Evolutionary conservation across 2,797 vertebrate genomes (phyloP).

Genomic region (Enteromius trimaculatus): DNA sequence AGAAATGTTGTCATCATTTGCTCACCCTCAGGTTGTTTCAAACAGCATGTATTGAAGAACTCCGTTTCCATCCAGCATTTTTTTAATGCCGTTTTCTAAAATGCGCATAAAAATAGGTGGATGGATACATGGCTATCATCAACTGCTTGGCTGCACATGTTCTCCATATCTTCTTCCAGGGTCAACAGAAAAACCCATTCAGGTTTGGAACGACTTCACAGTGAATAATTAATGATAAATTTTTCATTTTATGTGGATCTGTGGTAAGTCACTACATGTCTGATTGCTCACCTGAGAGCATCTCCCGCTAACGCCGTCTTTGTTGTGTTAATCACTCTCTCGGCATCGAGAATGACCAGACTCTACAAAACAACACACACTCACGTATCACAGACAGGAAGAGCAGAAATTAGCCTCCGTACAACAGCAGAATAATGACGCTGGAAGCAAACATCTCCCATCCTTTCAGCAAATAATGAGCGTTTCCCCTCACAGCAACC

Average conservation of each 20-base stretch:
- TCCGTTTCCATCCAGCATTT: too few species aligned
- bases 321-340: slow-evolving; percentile 58
- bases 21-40: background rate
- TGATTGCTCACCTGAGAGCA: slow-evolving; percentile 44
- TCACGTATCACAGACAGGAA: slow-evolving; percentile 17
- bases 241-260: background rate
- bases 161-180: background rate
- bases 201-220: background rate
- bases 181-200: background rate
- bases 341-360: slow-evolving; percentile 13
- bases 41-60: background rate
- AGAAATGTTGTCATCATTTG: too few species aligned
- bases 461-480: slow-evolving; percentile 34
- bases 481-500: slow-evolving; percentile 5
- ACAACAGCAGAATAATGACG: slow-evolving; percentile 39
- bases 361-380: background rate
- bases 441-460: slow-evolving; percentile 15
- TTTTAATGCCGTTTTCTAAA: too few species aligned
- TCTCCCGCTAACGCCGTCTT: slow-evolving; percentile 29
- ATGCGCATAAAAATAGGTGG: too few species aligned
- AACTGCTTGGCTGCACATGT: background rate
- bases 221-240: background rate
- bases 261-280: slow-evolving; percentile 23
- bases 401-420: slow-evolving; percentile 31
- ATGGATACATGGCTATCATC: background rate